These are phyloP conservation scores for Bombus cullumanus DNA, from an alignment of 1,140 invertebrate species.

Conservation along the genomic window DNA sequence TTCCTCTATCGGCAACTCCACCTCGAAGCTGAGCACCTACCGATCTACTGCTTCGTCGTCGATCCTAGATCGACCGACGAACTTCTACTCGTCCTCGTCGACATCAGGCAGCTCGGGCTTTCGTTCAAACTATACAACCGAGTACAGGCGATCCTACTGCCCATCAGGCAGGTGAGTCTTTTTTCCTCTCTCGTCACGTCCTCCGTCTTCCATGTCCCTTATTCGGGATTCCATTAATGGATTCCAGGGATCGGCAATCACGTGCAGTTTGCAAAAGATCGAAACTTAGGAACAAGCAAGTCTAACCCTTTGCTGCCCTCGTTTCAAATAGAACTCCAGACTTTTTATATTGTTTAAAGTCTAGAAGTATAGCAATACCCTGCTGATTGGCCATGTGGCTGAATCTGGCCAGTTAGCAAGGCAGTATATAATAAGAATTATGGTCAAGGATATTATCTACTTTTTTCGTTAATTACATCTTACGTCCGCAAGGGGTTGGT, in stretches of 20 bases:
- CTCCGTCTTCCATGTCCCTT: background rate
- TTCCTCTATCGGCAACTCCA: slow-evolving; percentile 55
- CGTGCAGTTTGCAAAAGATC: background rate
- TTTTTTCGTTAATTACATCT: background rate
- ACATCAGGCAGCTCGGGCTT: slow-evolving; percentile 38
- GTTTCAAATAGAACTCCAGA: background rate
- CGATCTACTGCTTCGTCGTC: slow-evolving; percentile 59
- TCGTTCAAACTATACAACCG: slow-evolving; percentile 56
- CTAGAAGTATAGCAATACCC: background rate
- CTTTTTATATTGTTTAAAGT: background rate
- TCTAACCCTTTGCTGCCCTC: background rate
- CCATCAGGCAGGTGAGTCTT: slow-evolving; percentile 56
- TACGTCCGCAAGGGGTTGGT: background rate
- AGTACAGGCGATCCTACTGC: slow-evolving; percentile 65
- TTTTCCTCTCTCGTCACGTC: background rate
- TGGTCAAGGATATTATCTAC: background rate
- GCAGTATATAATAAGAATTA: background rate
- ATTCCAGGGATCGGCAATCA: slow-evolving; percentile 41
- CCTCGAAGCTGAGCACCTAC: slow-evolving; percentile 68
- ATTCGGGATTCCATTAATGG: background rate
- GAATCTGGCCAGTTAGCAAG: background rate
- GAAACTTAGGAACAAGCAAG: background rate
- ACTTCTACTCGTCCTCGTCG: slow-evolving; percentile 62
- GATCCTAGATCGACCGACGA: slow-evolving; percentile 62
- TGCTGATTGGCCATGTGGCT: background rate